Conservation (phyloP, 1,140 invertebrate genomes). For the Drosophila nebulosa region DNA sequence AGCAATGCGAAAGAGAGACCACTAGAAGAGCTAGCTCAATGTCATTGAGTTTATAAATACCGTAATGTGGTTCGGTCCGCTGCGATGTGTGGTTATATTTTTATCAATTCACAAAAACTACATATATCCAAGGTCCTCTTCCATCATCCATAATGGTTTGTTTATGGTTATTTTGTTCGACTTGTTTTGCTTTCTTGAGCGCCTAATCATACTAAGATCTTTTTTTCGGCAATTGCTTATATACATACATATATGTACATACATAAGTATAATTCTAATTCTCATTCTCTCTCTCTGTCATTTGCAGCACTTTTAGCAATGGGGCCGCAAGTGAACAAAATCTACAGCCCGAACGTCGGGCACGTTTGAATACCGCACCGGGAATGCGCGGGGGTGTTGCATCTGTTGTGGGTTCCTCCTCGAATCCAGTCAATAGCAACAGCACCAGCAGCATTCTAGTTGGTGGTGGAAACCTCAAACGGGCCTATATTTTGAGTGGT, state of each 20-base stretch:
- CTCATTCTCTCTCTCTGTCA: background rate
- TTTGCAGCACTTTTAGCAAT: constrained; percentile 77
- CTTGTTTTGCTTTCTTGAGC: constrained; percentile 51
- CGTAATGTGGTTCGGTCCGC: too few species aligned
- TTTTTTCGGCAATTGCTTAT: background rate
- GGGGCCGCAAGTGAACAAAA: constrained; percentile 62
- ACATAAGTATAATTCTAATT: too few species aligned
- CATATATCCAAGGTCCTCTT: constrained; percentile 43
- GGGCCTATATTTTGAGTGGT: constrained; percentile 67
- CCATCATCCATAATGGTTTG: constrained; percentile 16
- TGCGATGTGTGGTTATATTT: too few species aligned
- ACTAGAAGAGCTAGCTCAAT: too few species aligned
- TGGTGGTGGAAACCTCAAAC: constrained; percentile 54
- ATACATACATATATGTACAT: too few species aligned
- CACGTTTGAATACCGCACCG: constrained; percentile 75
- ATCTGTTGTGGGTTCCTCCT: constrained; percentile 4
- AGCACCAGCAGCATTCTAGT: constrained; percentile 14
- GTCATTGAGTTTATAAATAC: constrained; percentile 59
- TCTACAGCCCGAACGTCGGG: constrained; percentile 67
- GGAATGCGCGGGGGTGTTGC: constrained; percentile 55
- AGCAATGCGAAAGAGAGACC: background rate
- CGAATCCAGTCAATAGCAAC: constrained; percentile 5
- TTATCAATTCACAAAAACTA: constrained; percentile 19
- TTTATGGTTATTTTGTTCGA: constrained; percentile 15
- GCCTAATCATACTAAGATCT: constrained; percentile 66